phyloP scores from a whole-genome alignment of 2,113 vertebrate species.

The Gavialis gangeticus region DNA sequence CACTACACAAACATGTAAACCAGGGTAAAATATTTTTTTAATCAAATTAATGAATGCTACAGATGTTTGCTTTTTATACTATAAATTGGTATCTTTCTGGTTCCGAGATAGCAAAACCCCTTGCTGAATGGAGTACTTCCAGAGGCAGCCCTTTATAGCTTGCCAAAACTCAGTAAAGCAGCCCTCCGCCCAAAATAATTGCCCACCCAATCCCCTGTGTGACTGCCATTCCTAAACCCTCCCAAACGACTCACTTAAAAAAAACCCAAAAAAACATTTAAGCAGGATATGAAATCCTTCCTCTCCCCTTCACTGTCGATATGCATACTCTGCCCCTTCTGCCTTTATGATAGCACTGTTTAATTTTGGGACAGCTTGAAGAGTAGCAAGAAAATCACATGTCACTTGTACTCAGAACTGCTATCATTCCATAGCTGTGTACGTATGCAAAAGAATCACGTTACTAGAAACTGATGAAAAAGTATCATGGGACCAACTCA shows the following conservation, averaged over 20 bases:
- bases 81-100: too few relatives aligned
- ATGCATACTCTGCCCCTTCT: not conserved
- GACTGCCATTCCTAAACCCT: too few relatives aligned
- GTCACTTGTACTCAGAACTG: rapidly evolving
- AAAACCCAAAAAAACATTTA: not conserved
- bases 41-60: too few relatives aligned
- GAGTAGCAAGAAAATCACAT: not conserved
- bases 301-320: not conserved
- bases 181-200: too few relatives aligned
- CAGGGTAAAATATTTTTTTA: too few relatives aligned
- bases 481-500: rapidly evolving
- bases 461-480: not conserved
- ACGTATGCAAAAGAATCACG: not conserved
- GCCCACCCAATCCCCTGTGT: too few relatives aligned
- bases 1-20: too few relatives aligned
- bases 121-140: too few relatives aligned
- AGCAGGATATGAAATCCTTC: not conserved
- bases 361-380: not conserved
- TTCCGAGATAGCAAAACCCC: too few relatives aligned
- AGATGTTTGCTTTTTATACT: too few relatives aligned
- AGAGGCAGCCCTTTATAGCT: too few relatives aligned
- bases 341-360: not conserved
- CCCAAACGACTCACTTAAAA: not conserved
- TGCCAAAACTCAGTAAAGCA: too few relatives aligned
- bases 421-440: not conserved